These are phyloP conservation scores for Apantesis nais DNA, from an alignment of 2,888 invertebrate species.

Conservation along the genomic window DNA sequence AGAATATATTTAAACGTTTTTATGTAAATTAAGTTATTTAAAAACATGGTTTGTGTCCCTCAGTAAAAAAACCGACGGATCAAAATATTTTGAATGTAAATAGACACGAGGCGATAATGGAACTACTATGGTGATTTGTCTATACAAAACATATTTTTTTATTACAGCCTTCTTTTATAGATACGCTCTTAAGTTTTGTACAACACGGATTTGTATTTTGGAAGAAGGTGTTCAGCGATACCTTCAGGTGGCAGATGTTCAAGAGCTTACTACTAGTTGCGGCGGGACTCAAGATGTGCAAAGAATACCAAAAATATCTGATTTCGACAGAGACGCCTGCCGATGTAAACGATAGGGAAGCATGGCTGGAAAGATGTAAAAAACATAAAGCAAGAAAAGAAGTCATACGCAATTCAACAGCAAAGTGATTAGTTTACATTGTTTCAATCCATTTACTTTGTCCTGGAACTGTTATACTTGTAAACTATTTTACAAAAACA, in stretches of 20 bases:
- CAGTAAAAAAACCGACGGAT: not conserved
- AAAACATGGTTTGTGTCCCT: not conserved
- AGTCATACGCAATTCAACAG: not conserved
- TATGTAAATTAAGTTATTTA: not conserved
- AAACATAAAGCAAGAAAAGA: not conserved
- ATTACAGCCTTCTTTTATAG: slow-evolving; percentile 3
- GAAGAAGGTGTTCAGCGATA: slow-evolving; percentile 47
- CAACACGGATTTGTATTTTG: slow-evolving; percentile 33
- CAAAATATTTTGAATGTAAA: not conserved
- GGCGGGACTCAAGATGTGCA: slow-evolving; percentile 61
- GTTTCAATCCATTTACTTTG: not conserved
- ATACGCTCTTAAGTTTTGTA: not conserved
- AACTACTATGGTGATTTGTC: not conserved
- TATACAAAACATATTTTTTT: not conserved
- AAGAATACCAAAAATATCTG: slow-evolving; percentile 55
- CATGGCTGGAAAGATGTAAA: slow-evolving; percentile 4
- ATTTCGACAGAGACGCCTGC: slow-evolving; percentile 12
- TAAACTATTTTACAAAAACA: not conserved
- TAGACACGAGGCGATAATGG: not conserved
- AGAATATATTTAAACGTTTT: not conserved
- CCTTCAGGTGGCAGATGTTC: slow-evolving; percentile 57
- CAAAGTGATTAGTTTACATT: not conserved
- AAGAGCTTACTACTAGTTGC: slow-evolving; percentile 60
- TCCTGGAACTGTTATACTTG: not conserved
- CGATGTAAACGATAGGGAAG: not conserved